Evolutionary conservation across 2,113 vertebrate species (phyloP), one percentile per base, ranked within the genome.

Genomic region (Atherinomorus stipes): DNA sequence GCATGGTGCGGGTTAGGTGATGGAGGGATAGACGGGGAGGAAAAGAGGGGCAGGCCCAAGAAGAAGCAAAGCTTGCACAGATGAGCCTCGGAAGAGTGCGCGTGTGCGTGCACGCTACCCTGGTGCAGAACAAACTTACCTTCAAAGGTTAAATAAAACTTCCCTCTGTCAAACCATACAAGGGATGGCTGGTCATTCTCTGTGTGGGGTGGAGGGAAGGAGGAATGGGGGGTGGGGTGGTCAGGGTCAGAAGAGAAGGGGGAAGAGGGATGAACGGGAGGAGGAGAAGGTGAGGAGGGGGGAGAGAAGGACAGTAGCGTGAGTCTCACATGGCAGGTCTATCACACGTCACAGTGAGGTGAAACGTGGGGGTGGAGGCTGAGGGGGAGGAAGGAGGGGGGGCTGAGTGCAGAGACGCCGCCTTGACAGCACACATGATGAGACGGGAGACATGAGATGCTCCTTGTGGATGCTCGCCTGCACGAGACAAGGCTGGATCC

Each of bases 131-230:
- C 90, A 91, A 93, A 99, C 98, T 99, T 98, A 99, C 98, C 98
- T 99, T 99, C 98, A 93, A 99, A 99, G 92, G 98, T 99, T 96
- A 99, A 99, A 99, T 99, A 99, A 99, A 99, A 99, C 96, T 99
- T 99, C 96, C 98, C 98, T 98, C 97, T 96, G 97, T 99, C 98
- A 99, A 99, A 99, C 98, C 98, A 99, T 94, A 99, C 98, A 96
- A 99, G 96, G 95, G 97, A 99, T 94, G 97, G 98, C 96, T 99
- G 98, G 95, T 99, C 97, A 96, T 97, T 99, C 95, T 99, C 98
- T 99, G 98, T 96, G 94, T 95, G 95, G 95, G 94, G 93, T 93
- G 86, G 92, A 93, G 94, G 95, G 93, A 90, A 90, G 93, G 92
- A 91, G 82, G 45, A 23, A 61, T 44, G 57, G 73, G 58, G 64